Conservation (phyloP, 2,797 vertebrate genomes). For the Gymnocypris eckloni region DNA sequence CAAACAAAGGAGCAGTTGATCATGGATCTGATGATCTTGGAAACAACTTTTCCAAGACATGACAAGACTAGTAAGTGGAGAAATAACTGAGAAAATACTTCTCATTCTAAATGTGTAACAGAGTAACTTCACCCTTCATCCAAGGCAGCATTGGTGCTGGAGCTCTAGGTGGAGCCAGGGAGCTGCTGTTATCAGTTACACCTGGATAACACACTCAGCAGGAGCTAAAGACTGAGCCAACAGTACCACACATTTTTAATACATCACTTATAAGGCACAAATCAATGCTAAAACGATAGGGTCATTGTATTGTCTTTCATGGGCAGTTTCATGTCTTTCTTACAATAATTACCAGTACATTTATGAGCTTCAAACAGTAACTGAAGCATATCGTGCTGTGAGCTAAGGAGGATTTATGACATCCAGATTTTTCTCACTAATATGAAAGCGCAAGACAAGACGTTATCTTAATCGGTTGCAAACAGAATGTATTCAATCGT, state of each 20-base stretch:
- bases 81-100: not conserved
- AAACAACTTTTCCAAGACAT: not conserved
- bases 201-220: not conserved
- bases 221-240: not conserved
- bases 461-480: not conserved
- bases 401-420: not conserved
- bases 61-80: not conserved
- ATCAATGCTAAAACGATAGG: not conserved
- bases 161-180: constrained; percentile 43
- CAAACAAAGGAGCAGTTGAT: not conserved
- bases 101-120: not conserved
- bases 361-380: not conserved
- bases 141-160: not conserved
- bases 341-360: not conserved
- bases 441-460: not conserved
- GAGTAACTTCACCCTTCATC: not conserved
- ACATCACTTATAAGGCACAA: not conserved
- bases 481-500: not conserved
- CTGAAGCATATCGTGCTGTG: not conserved
- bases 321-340: not conserved
- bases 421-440: not conserved
- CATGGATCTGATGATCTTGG: not conserved
- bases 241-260: not conserved
- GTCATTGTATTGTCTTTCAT: not conserved
- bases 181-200: constrained; percentile 7